Evolutionary conservation across 1,140 invertebrate species (phyloP).

Genomic region (Mesaphorura yosii): DNA sequence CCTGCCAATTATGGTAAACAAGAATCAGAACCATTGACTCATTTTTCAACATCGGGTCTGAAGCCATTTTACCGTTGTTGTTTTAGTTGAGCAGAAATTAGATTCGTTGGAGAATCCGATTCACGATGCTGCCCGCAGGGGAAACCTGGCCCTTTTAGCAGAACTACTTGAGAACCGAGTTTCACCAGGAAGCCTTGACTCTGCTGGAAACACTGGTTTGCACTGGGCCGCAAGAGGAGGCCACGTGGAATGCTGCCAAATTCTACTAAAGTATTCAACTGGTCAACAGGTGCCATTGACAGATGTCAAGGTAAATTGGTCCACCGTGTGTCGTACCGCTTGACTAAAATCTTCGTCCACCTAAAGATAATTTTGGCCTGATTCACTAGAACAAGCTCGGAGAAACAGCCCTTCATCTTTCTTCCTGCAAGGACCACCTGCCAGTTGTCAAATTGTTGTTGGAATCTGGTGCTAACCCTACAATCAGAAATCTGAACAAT

Average conservation of each 20-base stretch:
- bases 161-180: slow-evolving; percentile 54
- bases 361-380: not conserved
- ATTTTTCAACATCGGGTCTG: not conserved
- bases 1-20: slow-evolving; percentile 52
- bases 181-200: slow-evolving; percentile 56
- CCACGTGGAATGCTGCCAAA: slow-evolving; percentile 43
- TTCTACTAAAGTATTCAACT: slow-evolving; percentile 35
- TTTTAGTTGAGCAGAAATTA: slow-evolving; percentile 49
- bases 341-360: slow-evolving; percentile 2
- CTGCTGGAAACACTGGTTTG: slow-evolving; percentile 54
- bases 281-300: slow-evolving; percentile 37
- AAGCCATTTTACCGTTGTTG: not conserved
- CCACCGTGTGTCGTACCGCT: not conserved
- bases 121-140: slow-evolving; percentile 58
- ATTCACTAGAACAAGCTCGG: slow-evolving; percentile 51
- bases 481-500: slow-evolving; percentile 45
- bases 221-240: slow-evolving; percentile 41
- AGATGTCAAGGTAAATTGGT: slow-evolving; percentile 20
- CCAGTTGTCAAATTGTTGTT: slow-evolving; percentile 50
- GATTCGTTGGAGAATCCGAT: slow-evolving; percentile 52
- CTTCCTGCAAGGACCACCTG: slow-evolving; percentile 48
- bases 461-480: slow-evolving; percentile 45
- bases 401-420: slow-evolving; percentile 47
- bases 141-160: slow-evolving; percentile 50
- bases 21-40: too few relatives aligned